Evolutionary conservation across 2,797 vertebrate genomes (phyloP), one percentile per base, ranked within the genome.

Genomic region (Syndactyla subalaris): DNA sequence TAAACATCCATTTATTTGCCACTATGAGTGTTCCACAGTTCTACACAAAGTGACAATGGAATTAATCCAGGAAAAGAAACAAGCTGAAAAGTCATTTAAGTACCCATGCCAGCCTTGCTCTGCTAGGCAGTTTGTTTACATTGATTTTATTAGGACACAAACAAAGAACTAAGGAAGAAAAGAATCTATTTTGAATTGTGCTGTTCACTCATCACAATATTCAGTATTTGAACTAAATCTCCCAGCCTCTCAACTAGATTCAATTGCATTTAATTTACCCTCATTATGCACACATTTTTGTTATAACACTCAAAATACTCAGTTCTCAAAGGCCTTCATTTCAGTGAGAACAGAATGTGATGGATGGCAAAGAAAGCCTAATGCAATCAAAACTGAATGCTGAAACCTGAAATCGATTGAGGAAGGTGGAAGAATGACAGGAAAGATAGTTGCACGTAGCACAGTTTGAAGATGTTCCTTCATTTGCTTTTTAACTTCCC

Each of bases 1-100:
- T 95, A 97, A 92, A 95, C 86, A 94, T 84, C 85, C 59, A 83
- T 95, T 92, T 95, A 74, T 96, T 91, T 97, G 77, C 82, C 62
- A 46, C 86, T 70, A 6, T 74, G 84, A 92, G 65, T 87, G 88
- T 93, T 92, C 67, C 93, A 62, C 39, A 79, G 77, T 82, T 86
- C 41, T 91, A 72, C 71, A 81, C n/a, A 73, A 63, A 19, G 16
- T 76, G 74, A 86, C 62, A 52, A 34, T 81, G 88, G 94, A 94
- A 70, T 79, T 90, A 48, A 92, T 95, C 84, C 94, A 89, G 70
- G 74, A 78, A 90, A 89, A 77, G 81, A 89, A 93, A 85, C 0
- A 1, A 88, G 62, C 49, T 72, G n/a, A 89, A 88, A 96, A 74
- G 86, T 89, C 19, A 59, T 39, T 58, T 48, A 84, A 89, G 72